Evolutionary conservation across 2,797 vertebrate species (phyloP).

Genomic region (Scleropages formosus): DNA sequence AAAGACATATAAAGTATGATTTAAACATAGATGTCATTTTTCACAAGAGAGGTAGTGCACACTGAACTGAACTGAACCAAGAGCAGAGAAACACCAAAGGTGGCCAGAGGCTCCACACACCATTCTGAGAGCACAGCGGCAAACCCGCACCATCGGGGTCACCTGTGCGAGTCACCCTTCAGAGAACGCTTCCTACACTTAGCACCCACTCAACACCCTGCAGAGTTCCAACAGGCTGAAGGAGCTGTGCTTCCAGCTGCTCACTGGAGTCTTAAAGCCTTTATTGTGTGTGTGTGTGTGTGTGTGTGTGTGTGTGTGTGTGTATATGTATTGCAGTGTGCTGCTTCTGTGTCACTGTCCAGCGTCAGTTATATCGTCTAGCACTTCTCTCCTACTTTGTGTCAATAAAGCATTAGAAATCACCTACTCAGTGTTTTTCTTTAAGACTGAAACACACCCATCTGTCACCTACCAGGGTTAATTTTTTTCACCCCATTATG

Average conservation of each 20-base stretch:
- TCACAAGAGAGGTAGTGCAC: slow-evolving; percentile 33
- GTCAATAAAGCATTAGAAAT: slow-evolving; percentile 73
- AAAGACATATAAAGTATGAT: slow-evolving; percentile 54
- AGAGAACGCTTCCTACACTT: slow-evolving; percentile 6
- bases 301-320: slow-evolving; percentile 18
- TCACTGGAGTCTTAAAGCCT: slow-evolving; percentile 42
- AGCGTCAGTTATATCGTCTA: slow-evolving; percentile 35
- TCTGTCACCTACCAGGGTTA: too few species aligned
- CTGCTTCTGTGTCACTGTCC: neutral
- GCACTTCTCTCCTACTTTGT: slow-evolving; percentile 59
- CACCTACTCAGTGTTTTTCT: slow-evolving; percentile 47
- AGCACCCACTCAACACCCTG: too few species aligned
- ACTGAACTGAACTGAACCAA: slow-evolving; percentile 17
- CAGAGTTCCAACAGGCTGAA: slow-evolving; percentile 30
- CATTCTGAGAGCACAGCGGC: too few species aligned
- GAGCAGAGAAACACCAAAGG: neutral
- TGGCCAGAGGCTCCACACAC: neutral
- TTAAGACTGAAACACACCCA: too few species aligned
- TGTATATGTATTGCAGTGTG: neutral
- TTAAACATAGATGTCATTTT: slow-evolving; percentile 35
- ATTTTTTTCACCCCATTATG: too few species aligned
- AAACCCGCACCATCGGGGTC: too few species aligned
- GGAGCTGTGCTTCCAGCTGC: slow-evolving; percentile 53
- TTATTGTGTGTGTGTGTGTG: neutral
- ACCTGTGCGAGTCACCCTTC: too few species aligned